Evolutionary conservation across 2,888 invertebrate species (phyloP).

Genomic region (Lasioglossum malachurum): DNA sequence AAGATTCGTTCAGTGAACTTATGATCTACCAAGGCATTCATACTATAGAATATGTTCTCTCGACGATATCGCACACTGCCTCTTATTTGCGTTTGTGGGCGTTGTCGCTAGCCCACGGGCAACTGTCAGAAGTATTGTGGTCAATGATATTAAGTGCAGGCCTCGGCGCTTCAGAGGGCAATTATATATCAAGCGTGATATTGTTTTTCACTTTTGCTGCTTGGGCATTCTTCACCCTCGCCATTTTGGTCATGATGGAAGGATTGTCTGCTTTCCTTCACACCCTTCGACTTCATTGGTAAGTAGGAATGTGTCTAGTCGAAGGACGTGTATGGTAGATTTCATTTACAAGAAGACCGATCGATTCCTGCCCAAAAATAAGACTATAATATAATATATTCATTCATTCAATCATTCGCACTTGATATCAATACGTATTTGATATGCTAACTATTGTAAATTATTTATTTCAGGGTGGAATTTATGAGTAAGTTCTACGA

Average conservation of each 20-base stretch:
- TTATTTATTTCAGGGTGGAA: slow-evolving; percentile 88
- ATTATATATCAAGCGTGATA: slow-evolving; percentile 84
- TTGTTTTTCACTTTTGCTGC: slow-evolving; percentile 89
- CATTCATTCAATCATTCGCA: too few relatives aligned
- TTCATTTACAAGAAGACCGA: not conserved
- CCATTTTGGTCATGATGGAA: slow-evolving; percentile 95
- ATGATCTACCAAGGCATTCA: slow-evolving; percentile 98
- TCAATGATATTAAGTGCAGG: slow-evolving; percentile 88
- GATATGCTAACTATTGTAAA: not conserved
- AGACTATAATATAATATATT: too few relatives aligned
- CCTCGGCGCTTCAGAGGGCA: slow-evolving; percentile 78
- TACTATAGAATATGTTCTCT: slow-evolving; percentile 98
- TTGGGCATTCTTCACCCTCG: slow-evolving; percentile 93
- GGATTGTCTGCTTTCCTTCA: slow-evolving; percentile 96
- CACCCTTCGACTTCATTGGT: slow-evolving; percentile 96
- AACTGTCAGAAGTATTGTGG: slow-evolving; percentile 94
- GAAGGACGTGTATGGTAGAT: not conserved
- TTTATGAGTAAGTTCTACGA: slow-evolving; percentile 91
- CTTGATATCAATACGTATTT: not conserved
- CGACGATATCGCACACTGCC: slow-evolving; percentile 98
- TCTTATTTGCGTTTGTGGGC: slow-evolving; percentile 99
- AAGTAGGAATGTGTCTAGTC: slow-evolving; percentile 45
- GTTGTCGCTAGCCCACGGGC: slow-evolving; percentile 97
- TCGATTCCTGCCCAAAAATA: not conserved
- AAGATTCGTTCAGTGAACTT: slow-evolving; percentile 92